phyloP scores from a whole-genome alignment of 2,113 vertebrate genomes.

The Trichomycterus rosablanca region DNA sequence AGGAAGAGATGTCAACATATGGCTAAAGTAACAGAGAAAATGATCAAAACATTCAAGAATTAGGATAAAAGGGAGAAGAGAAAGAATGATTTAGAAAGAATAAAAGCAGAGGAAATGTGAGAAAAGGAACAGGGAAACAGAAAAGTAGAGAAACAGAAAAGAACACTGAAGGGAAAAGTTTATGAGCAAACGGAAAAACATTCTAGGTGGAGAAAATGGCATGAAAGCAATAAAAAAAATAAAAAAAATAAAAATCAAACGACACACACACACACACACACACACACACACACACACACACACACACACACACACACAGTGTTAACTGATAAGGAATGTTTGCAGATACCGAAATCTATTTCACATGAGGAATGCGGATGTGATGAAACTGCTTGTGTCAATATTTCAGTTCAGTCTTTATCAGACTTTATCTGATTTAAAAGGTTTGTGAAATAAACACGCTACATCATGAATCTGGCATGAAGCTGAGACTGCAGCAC shows the following conservation, averaged over 20 bases:
- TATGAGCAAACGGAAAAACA: too few species aligned
- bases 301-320: neutral
- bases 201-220: too few species aligned
- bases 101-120: slow-evolving; percentile 7
- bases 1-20: neutral
- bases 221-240: neutral
- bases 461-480: too few species aligned
- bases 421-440: too few species aligned
- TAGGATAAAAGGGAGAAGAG: neutral
- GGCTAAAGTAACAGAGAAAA: neutral
- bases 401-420: too few species aligned
- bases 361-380: too few species aligned
- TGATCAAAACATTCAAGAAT: too few species aligned
- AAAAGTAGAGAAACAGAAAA: neutral
- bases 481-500: too few species aligned
- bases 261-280: neutral
- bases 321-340: neutral
- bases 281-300: neutral
- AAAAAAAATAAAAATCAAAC: neutral
- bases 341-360: too few species aligned
- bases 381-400: too few species aligned
- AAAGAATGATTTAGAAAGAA: neutral
- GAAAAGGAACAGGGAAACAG: neutral
- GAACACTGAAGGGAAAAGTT: too few species aligned
- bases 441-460: too few species aligned